Conservation (phyloP, 2,888 invertebrate genomes). For the Lutraria lutraria region DNA sequence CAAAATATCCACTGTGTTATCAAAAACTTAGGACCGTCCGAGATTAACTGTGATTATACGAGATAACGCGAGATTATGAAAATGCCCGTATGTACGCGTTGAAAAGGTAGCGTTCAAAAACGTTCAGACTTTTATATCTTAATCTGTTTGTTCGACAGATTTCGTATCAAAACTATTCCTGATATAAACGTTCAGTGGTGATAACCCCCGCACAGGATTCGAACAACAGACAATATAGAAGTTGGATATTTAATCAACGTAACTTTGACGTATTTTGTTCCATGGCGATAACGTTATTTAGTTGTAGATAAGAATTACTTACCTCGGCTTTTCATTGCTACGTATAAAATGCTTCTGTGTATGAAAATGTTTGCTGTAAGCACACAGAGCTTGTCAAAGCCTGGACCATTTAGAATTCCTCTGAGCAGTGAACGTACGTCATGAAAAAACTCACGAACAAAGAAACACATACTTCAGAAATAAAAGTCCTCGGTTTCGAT, state of each 20-base stretch:
- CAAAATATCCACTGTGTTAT: slow-evolving; percentile 61
- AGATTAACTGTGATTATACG: slow-evolving; percentile 66
- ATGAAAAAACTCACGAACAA: background rate
- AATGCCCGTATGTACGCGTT: slow-evolving; percentile 56
- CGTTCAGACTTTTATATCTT: slow-evolving; percentile 58
- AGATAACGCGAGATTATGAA: slow-evolving; percentile 64
- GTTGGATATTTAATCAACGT: slow-evolving; percentile 28
- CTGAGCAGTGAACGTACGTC: background rate
- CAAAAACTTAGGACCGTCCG: slow-evolving; percentile 62
- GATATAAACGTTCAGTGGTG: slow-evolving; percentile 45
- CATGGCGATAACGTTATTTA: slow-evolving; percentile 18
- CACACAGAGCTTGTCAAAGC: background rate
- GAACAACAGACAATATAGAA: slow-evolving; percentile 19
- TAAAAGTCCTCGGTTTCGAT: too few relatives aligned
- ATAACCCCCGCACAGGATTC: slow-evolving; percentile 48
- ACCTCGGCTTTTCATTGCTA: background rate
- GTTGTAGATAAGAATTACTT: background rate
- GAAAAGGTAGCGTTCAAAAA: slow-evolving; percentile 57
- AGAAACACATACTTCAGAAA: too few relatives aligned
- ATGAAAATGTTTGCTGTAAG: background rate
- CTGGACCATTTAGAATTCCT: background rate
- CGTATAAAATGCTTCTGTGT: background rate
- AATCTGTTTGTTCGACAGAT: slow-evolving; percentile 69
- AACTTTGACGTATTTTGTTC: slow-evolving; percentile 40
- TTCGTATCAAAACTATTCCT: slow-evolving; percentile 57